Evolutionary conservation across 2,113 vertebrate species (phyloP).

Genomic region (Pedetes capensis): DNA sequence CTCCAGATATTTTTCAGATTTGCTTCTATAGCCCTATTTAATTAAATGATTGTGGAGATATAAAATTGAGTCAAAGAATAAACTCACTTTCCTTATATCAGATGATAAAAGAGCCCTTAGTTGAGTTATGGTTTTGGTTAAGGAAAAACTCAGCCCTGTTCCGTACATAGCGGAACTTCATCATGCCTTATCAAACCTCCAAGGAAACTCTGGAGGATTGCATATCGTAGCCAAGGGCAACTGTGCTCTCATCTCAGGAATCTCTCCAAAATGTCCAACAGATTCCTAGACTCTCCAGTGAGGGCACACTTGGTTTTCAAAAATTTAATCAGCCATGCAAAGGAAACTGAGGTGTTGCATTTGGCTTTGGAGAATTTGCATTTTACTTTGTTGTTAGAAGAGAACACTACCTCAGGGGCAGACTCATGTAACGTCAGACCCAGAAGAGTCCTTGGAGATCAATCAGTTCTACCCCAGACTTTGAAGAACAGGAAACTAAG

Average conservation of each 20-base stretch:
- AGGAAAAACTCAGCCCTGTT: background rate
- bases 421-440: constrained; percentile 28
- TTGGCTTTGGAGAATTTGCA: constrained; percentile 49
- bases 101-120: background rate
- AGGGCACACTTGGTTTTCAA: background rate
- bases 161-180: background rate
- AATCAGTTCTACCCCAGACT: constrained; percentile 10
- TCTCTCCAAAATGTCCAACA: background rate
- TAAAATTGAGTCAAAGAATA: background rate
- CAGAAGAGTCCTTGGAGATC: constrained; percentile 18
- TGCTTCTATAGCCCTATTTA: background rate
- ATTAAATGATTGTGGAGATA: background rate
- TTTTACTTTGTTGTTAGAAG: constrained; percentile 25
- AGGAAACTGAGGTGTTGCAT: constrained; percentile 38
- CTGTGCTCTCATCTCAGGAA: background rate
- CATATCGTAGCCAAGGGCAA: constrained; percentile 31
- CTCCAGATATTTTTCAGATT: background rate
- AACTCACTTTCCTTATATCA: background rate
- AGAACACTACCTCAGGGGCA: constrained; percentile 15
- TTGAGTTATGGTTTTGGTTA: background rate
- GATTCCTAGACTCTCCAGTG: constrained; percentile 21
- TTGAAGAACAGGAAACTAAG: constrained; percentile 52
- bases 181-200: background rate
- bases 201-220: background rate
- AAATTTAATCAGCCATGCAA: constrained; percentile 56